Evolutionary conservation across 2,113 vertebrate species (phyloP).

Genomic region (Myrmophylax atrothorax): DNA sequence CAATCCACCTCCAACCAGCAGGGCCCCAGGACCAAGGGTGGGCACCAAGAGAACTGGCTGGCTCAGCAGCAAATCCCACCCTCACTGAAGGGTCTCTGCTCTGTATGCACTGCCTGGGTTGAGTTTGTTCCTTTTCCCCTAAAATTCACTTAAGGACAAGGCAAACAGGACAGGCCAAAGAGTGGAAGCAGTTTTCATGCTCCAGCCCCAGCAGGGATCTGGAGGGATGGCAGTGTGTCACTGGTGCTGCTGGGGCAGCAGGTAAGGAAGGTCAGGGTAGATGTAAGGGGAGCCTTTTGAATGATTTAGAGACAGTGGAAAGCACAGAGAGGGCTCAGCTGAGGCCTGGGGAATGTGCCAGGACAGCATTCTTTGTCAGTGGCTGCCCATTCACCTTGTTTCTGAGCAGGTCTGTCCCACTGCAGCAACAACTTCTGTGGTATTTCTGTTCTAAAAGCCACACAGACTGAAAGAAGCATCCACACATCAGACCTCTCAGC

Average conservation of each 20-base stretch:
- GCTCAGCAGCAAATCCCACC: slow-evolving; percentile 5
- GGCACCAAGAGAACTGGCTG: neutral
- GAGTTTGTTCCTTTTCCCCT: neutral
- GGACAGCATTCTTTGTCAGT: slow-evolving; percentile 35
- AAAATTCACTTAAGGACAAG: neutral
- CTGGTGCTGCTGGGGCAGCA: neutral
- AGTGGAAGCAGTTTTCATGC: neutral
- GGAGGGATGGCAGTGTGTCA: neutral
- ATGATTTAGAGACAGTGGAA: neutral
- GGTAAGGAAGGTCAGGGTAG: neutral
- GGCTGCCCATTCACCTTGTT: slow-evolving; percentile 1
- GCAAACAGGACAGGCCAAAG: neutral
- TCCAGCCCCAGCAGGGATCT: neutral
- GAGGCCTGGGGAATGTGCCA: neutral
- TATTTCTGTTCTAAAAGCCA: neutral
- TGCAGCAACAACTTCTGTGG: neutral
- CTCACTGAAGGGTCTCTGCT: neutral
- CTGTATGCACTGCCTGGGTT: neutral
- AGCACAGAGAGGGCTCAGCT: neutral
- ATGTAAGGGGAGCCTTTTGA: neutral
- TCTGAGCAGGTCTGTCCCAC: neutral
- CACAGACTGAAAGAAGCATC: neutral
- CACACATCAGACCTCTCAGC: neutral
- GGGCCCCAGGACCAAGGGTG: neutral
- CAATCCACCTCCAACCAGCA: neutral